Conservation (phyloP, 2,888 invertebrate species). For the Sicus ferrugineus region DNA sequence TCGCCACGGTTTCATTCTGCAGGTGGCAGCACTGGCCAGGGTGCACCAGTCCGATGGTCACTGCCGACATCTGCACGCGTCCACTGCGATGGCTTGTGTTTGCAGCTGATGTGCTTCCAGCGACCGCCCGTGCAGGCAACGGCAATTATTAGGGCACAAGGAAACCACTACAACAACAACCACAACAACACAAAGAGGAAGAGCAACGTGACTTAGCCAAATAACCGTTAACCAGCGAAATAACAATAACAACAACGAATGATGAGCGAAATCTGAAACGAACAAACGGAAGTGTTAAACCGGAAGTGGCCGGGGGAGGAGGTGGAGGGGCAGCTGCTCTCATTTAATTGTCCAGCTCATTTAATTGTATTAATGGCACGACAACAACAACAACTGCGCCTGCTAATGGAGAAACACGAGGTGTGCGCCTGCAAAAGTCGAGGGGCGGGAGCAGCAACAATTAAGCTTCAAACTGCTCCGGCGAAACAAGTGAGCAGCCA, state of each 20-base stretch:
- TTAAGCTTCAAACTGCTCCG: no score
- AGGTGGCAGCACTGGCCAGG: no score
- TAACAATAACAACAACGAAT: neutral
- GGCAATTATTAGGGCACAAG: neutral
- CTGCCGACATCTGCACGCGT: neutral
- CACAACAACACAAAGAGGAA: neutral
- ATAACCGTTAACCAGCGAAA: neutral
- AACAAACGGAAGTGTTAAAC: neutral
- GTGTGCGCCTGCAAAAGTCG: no score
- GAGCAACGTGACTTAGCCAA: neutral
- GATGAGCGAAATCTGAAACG: neutral
- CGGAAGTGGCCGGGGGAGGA: neutral
- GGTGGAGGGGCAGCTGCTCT: neutral
- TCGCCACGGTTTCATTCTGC: no score
- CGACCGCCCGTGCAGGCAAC: neutral
- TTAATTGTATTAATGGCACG: constrained; percentile 11
- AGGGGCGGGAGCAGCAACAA: no score
- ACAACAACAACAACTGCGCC: constrained; percentile 3
- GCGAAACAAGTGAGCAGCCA: no score
- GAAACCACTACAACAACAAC: neutral
- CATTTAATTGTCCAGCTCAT: neutral
- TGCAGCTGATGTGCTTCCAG: neutral
- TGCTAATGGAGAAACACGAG: no score
- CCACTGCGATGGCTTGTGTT: neutral
- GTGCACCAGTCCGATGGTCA: no score